These are phyloP conservation scores for Crioceris asparagi DNA, from an alignment of 2,888 invertebrate species.

Conservation along the genomic window DNA sequence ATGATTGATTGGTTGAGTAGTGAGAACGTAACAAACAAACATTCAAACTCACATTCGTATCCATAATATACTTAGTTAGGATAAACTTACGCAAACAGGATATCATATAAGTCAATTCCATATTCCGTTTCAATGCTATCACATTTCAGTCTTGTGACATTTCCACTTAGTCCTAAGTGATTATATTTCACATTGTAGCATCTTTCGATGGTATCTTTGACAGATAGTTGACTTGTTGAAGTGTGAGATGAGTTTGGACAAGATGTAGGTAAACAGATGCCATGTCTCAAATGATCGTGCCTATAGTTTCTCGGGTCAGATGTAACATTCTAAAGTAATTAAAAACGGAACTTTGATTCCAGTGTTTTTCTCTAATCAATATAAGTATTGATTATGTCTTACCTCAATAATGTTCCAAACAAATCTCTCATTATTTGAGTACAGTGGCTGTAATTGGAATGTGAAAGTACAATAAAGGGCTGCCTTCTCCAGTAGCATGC, in stretches of 20 bases:
- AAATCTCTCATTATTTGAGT: slow-evolving; percentile 7
- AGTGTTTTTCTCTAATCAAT: too few relatives aligned
- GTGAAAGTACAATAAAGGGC: slow-evolving; percentile 22
- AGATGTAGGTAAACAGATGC: slow-evolving; percentile 15
- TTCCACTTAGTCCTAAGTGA: slow-evolving; percentile 13
- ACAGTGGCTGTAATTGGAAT: slow-evolving; percentile 11
- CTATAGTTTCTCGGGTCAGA: slow-evolving; percentile 13
- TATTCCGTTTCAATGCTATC: slow-evolving; percentile 11
- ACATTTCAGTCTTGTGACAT: slow-evolving; percentile 11
- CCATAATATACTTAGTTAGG: too few relatives aligned
- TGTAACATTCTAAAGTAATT: slow-evolving; percentile 7
- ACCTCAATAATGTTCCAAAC: slow-evolving; percentile 17
- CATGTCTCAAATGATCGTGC: slow-evolving; percentile 15
- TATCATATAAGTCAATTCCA: slow-evolving; percentile 17
- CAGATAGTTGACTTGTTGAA: slow-evolving; percentile 7
- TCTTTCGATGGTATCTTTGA: slow-evolving; percentile 5
- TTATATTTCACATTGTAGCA: slow-evolving; percentile 16
- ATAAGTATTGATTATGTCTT: too few relatives aligned
- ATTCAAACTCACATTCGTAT: too few relatives aligned
- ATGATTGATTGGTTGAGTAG: too few relatives aligned
- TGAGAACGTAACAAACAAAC: too few relatives aligned
- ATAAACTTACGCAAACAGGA: slow-evolving; percentile 19
- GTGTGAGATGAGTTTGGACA: slow-evolving; percentile 13
- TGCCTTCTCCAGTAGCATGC: slow-evolving; percentile 22
- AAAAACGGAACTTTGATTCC: too few relatives aligned